Conservation (phyloP, 2,888 invertebrate genomes). For the Tachina fera region DNA sequence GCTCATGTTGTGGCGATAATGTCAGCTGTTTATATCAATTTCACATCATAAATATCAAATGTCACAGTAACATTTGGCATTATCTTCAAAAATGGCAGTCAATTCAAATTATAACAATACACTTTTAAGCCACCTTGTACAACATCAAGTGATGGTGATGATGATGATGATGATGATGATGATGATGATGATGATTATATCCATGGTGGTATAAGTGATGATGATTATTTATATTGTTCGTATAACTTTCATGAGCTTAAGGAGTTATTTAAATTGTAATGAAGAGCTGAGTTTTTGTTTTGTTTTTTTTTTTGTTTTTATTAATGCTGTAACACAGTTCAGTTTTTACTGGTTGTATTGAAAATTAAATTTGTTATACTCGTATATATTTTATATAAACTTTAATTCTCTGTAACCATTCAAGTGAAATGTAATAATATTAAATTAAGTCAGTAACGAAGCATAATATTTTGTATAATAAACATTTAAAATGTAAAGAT, state of each 20-base stretch:
- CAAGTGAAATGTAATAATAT: neutral
- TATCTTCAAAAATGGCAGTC: too few species aligned
- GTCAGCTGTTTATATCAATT: too few species aligned
- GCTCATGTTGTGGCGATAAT: too few species aligned
- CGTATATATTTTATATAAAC: neutral
- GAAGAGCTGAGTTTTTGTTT: slow-evolving; percentile 1
- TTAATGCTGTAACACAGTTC: neutral
- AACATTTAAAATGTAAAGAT: neutral
- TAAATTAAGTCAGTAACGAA: neutral
- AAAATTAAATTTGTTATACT: neutral
- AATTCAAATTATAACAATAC: too few species aligned
- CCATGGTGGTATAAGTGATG: too few species aligned
- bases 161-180: neutral
- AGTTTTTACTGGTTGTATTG: neutral
- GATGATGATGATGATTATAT: too few species aligned
- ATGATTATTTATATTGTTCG: neutral
- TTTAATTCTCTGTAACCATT: too few species aligned
- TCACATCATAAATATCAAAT: too few species aligned
- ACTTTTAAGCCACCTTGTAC: too few species aligned
- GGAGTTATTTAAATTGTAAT: neutral
- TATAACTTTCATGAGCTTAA: neutral
- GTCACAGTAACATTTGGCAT: too few species aligned
- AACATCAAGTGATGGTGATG: neutral
- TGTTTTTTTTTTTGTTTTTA: neutral
- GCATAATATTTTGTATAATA: neutral